phyloP scores from a whole-genome alignment of 2,888 invertebrate species.

The Dimorphilus gyrociliatus region DNA sequence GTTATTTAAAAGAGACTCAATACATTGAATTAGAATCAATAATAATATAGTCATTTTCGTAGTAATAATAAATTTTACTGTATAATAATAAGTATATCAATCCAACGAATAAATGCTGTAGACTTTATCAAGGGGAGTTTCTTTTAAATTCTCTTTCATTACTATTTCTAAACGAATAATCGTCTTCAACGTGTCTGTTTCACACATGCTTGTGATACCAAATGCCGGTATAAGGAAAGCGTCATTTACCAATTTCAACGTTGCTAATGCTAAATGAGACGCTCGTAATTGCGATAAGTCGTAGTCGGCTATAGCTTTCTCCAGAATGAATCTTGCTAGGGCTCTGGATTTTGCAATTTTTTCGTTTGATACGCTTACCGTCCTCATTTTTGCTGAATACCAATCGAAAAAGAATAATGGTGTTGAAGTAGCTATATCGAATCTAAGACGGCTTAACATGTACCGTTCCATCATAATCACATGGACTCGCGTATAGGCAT shows the following conservation, averaged over 20 bases:
- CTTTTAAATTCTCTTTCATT: too few species aligned
- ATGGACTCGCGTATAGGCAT: slow-evolving; percentile 15
- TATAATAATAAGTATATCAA: too few species aligned
- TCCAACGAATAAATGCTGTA: too few species aligned
- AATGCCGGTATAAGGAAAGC: too few species aligned
- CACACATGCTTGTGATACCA: too few species aligned
- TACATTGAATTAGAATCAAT: too few species aligned
- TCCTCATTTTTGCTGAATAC: slow-evolving; percentile 9
- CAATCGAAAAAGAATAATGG: slow-evolving; percentile 20
- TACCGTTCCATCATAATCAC: slow-evolving; percentile 18
- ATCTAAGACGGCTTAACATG: slow-evolving; percentile 16
- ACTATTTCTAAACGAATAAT: too few species aligned
- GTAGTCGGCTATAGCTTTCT: slow-evolving; percentile 20
- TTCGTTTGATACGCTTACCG: background rate
- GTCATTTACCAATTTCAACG: slow-evolving; percentile 16
- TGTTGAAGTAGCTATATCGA: slow-evolving; percentile 20
- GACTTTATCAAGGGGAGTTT: too few species aligned
- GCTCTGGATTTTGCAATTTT: slow-evolving; percentile 15
- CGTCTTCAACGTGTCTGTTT: too few species aligned
- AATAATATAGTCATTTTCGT: too few species aligned
- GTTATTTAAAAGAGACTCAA: too few species aligned
- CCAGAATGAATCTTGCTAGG: slow-evolving; percentile 14
- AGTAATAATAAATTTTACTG: too few species aligned
- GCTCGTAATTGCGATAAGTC: slow-evolving; percentile 17
- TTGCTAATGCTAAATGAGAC: slow-evolving; percentile 18